These are phyloP conservation scores for Eretmochelys imbricata DNA, from an alignment of 2,113 vertebrate species.

Conservation along the genomic window DNA sequence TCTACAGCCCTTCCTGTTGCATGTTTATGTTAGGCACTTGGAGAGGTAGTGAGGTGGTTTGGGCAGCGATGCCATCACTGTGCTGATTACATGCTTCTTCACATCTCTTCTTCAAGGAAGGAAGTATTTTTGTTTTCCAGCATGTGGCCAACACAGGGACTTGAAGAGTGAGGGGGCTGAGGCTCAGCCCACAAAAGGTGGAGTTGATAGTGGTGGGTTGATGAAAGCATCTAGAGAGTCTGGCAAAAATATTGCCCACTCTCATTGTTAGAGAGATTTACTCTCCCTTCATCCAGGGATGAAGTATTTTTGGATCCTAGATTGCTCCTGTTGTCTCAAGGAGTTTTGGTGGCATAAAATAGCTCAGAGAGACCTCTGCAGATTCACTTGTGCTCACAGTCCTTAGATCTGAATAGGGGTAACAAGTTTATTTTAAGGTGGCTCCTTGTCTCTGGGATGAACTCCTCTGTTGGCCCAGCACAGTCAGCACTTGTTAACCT, in stretches of 20 bases:
- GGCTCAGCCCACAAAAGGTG: not conserved
- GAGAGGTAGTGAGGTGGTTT: not conserved
- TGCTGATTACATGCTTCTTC: not conserved
- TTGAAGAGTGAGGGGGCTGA: not conserved
- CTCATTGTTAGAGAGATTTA: not conserved
- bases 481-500: not conserved
- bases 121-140: too few relatives aligned
- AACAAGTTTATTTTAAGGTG: not conserved
- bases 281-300: not conserved
- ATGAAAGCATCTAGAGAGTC: not conserved
- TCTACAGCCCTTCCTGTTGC: not conserved
- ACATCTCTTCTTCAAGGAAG: not conserved
- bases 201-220: not conserved
- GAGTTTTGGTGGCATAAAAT: accelerated
- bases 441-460: not conserved
- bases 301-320: not conserved
- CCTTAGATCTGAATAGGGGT: not conserved
- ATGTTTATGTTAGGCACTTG: not conserved
- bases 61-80: not conserved
- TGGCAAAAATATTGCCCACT: not conserved
- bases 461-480: accelerated
- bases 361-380: not conserved
- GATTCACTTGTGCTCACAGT: not conserved
- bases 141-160: too few relatives aligned
- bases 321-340: not conserved